These are phyloP conservation scores for Lophotriccus pileatus DNA, from an alignment of 2,797 vertebrate genomes.

Conservation along the genomic window DNA sequence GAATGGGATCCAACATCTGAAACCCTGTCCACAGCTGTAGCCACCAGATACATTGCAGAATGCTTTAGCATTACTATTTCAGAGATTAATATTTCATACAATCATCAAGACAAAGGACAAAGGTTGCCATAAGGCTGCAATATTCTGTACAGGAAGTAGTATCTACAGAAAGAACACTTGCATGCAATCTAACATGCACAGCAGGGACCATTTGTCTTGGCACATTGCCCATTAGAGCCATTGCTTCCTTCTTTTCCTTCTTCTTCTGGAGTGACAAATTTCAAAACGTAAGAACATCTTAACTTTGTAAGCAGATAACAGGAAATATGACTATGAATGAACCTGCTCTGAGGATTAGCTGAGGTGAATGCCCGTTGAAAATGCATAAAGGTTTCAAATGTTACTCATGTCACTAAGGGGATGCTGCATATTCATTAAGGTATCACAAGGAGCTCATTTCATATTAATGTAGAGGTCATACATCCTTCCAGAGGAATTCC, in stretches of 20 bases:
- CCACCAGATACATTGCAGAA: slow-evolving; percentile 4
- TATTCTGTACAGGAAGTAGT: slow-evolving; percentile 50
- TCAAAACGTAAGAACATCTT: slow-evolving; percentile 46
- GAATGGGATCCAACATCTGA: neutral
- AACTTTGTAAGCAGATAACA: slow-evolving; percentile 66
- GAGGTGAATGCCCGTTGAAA: slow-evolving; percentile 60
- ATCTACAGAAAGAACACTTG: slow-evolving; percentile 42
- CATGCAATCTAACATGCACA: slow-evolving; percentile 1
- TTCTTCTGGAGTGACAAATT: slow-evolving; percentile 53
- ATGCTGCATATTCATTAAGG: slow-evolving; percentile 67
- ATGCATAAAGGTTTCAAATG: slow-evolving; percentile 65
- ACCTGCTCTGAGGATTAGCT: slow-evolving; percentile 53
- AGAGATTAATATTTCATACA: slow-evolving; percentile 55
- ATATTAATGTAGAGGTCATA: slow-evolving; percentile 66
- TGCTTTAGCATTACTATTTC: neutral
- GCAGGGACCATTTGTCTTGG: slow-evolving; percentile 46
- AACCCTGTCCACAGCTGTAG: neutral
- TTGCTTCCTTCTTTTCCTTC: neutral
- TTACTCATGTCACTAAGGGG: slow-evolving; percentile 65
- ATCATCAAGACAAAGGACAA: slow-evolving; percentile 45
- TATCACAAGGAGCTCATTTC: slow-evolving; percentile 64
- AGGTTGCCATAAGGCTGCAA: slow-evolving; percentile 52
- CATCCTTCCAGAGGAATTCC: slow-evolving; percentile 62
- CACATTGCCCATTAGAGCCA: slow-evolving; percentile 9
- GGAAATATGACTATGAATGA: slow-evolving; percentile 61